Percentiles rank a stretch among this genome's conserved stretches.
Evolutionary conservation across 2,797 vertebrate species (phyloP).

Genomic region (Molossus molossus): DNA sequence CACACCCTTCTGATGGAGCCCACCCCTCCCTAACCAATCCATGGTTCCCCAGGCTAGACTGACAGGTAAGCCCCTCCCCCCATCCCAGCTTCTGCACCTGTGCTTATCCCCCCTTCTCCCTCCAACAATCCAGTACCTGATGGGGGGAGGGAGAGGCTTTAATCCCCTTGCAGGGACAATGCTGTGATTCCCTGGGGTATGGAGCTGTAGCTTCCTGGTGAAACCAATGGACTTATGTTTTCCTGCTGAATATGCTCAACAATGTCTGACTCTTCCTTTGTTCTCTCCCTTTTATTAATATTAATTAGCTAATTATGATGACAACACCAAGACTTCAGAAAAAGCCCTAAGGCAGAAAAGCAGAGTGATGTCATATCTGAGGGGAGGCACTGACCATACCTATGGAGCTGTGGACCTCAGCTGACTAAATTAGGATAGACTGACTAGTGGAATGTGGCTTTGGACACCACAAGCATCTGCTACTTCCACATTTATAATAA

Average conservation of each 20-base stretch:
- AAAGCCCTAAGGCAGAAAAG: constrained; percentile 6
- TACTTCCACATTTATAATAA: background rate
- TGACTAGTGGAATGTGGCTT: background rate
- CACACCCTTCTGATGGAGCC: background rate
- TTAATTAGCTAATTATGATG: background rate
- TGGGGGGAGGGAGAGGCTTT: background rate
- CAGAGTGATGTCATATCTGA: background rate
- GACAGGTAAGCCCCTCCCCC: background rate
- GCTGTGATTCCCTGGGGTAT: background rate
- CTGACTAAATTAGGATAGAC: background rate
- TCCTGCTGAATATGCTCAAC: background rate
- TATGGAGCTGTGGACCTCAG: background rate
- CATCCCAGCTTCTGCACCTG: background rate
- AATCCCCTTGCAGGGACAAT: background rate
- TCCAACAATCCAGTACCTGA: background rate
- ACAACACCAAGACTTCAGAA: background rate
- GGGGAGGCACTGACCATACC: background rate
- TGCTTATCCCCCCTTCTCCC: background rate
- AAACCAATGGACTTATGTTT: background rate
- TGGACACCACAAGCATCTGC: background rate
- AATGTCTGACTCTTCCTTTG: background rate
- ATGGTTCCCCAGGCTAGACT: background rate
- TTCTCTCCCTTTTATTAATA: background rate
- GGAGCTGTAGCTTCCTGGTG: background rate
- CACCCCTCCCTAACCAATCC: background rate